phyloP scores from a whole-genome alignment of 92 coral and sea anemone species.

The Paragorgia papillata region DNA sequence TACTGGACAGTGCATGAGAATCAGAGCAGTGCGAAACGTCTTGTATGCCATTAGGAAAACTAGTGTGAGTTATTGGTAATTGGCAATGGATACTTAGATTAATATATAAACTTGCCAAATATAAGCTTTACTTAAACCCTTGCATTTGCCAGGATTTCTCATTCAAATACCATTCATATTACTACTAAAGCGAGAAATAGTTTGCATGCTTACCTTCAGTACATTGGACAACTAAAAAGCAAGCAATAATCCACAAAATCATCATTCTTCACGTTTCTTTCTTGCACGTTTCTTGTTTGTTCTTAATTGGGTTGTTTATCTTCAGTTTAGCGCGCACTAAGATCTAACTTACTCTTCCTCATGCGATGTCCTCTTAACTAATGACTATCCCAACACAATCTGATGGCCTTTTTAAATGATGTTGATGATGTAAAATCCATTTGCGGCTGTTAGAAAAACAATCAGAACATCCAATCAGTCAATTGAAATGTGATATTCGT shows the following conservation, averaged over 20 bases:
- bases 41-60: no score
- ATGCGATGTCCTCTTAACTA: not conserved
- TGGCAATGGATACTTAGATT: no score
- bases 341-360: no score
- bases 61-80: no score
- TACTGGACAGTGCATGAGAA: no score
- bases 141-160: no score
- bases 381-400: not conserved
- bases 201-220: not conserved
- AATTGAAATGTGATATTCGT: conserved; percentile 20
- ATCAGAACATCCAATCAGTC: conserved; percentile 11
- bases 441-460: conserved; percentile 25
- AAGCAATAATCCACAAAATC: not conserved
- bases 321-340: not conserved
- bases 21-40: no score
- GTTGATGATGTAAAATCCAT: conserved; percentile 27
- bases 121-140: no score
- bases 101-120: no score
- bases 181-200: not conserved
- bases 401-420: not conserved
- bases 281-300: not conserved
- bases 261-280: not conserved
- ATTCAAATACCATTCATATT: no score
- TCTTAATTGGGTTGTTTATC: no score
- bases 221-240: not conserved